phyloP scores from a whole-genome alignment of 2,888 invertebrate genomes.

The Lithophane leautieri region DNA sequence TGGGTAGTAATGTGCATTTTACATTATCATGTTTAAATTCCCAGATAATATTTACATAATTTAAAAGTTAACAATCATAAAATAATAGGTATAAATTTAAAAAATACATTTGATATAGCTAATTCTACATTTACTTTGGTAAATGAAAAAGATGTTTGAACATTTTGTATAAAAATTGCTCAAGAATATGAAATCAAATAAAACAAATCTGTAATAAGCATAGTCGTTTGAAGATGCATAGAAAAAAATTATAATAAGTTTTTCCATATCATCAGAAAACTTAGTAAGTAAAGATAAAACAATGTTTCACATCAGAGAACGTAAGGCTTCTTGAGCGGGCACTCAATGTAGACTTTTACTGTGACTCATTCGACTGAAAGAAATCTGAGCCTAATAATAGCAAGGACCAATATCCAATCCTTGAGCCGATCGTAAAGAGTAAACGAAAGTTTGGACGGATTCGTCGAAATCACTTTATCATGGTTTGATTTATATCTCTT shows the following conservation, averaged over 20 bases:
- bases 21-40: too few relatives aligned
- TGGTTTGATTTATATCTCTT: conserved; percentile 66
- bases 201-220: not conserved
- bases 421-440: conserved; percentile 60
- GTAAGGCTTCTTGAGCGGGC: conserved; percentile 56
- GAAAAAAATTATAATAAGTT: conserved; percentile 44
- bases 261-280: conserved; percentile 63
- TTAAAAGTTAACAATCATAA: too few relatives aligned
- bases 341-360: conserved; percentile 62
- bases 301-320: conserved; percentile 71
- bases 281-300: conserved; percentile 63
- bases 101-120: too few relatives aligned
- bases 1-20: too few relatives aligned
- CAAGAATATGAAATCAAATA: conserved; percentile 14
- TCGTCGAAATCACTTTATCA: conserved; percentile 69
- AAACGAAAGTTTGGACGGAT: conserved; percentile 68
- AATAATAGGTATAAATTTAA: too few relatives aligned
- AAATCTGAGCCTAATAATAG: conserved; percentile 66
- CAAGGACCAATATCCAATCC: conserved; percentile 49
- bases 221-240: conserved; percentile 5
- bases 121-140: too few relatives aligned
- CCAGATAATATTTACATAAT: too few relatives aligned
- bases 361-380: conserved; percentile 64
- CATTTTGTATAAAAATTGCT: not conserved
- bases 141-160: too few relatives aligned